A percentile compares a stretch with the other conserved stretches of the same genome.
These are phyloP conservation scores for Lasiurus cinereus DNA, from an alignment of 2,113 vertebrate species.

Conservation along the genomic window DNA sequence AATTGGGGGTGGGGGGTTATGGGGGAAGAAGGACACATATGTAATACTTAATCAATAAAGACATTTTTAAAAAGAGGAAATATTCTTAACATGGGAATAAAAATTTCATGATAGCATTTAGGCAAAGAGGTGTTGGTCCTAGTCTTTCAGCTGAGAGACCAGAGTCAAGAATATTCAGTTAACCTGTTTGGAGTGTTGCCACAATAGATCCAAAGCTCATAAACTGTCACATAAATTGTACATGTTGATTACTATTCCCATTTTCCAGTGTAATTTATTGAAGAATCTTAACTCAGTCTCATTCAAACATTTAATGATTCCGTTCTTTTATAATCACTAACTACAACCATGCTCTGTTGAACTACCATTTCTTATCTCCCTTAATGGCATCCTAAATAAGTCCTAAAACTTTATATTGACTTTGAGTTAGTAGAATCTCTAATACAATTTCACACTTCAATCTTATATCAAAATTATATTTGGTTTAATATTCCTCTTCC, in stretches of 20 bases:
- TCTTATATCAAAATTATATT: not conserved
- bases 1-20: no score
- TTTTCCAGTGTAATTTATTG: not conserved
- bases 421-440: not conserved
- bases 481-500: not conserved
- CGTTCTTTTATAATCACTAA: constrained; percentile 2
- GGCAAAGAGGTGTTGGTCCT: not conserved
- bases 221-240: not conserved
- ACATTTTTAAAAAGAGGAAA: not conserved
- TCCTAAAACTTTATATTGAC: not conserved
- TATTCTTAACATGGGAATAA: not conserved
- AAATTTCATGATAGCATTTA: not conserved
- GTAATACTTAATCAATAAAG: no score
- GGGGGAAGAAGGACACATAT: no score
- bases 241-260: not conserved
- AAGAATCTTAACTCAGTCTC: constrained; percentile 1
- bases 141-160: not conserved
- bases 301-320: constrained; percentile 5
- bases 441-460: not conserved
- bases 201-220: not conserved
- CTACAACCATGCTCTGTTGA: not conserved
- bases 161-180: not conserved
- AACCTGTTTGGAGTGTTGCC: not conserved
- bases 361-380: not conserved
- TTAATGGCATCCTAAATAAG: not conserved